These are phyloP conservation scores for Hucho hucho DNA, from an alignment of 2,113 vertebrate genomes.

Conservation along the genomic window DNA sequence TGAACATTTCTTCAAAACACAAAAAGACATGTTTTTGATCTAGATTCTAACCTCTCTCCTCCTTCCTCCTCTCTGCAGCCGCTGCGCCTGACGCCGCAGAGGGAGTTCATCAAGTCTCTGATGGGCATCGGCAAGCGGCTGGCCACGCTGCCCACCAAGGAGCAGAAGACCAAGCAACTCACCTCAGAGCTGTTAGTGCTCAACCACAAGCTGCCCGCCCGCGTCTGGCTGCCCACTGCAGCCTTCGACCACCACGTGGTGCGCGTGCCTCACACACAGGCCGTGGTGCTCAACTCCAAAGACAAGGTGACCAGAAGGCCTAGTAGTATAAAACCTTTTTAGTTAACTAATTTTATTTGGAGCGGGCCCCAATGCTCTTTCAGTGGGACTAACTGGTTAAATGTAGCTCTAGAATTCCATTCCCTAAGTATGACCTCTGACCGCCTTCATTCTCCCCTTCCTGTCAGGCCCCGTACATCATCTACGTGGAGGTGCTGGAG, in stretches of 20 bases:
- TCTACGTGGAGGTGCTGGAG: constrained; percentile 94
- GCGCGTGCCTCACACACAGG: constrained; percentile 88
- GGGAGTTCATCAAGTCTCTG: constrained; percentile 92
- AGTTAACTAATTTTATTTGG: too few species aligned
- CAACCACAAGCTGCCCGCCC: constrained; percentile 90
- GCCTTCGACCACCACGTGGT: constrained; percentile 89
- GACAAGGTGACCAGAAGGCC: constrained; percentile 80
- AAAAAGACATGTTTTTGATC: too few species aligned
- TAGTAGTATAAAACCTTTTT: too few species aligned
- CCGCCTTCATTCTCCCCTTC: neutral
- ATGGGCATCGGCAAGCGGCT: constrained; percentile 91
- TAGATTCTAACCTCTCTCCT: neutral
- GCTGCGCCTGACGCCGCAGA: constrained; percentile 86
- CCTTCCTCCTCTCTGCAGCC: constrained; percentile 66
- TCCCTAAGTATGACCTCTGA: neutral
- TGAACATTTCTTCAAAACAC: too few species aligned
- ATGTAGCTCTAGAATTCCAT: neutral
- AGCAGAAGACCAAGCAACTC: constrained; percentile 92
- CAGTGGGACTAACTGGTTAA: too few species aligned
- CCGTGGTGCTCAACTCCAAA: constrained; percentile 93
- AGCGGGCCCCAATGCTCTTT: neutral
- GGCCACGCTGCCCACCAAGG: constrained; percentile 90
- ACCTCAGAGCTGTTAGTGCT: constrained; percentile 91
- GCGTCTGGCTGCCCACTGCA: constrained; percentile 90
- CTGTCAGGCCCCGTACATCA: constrained; percentile 88